Base-by-base conservation (phyloP, 2,888 invertebrate genomes). In the Sphinx pinastri region DNA sequence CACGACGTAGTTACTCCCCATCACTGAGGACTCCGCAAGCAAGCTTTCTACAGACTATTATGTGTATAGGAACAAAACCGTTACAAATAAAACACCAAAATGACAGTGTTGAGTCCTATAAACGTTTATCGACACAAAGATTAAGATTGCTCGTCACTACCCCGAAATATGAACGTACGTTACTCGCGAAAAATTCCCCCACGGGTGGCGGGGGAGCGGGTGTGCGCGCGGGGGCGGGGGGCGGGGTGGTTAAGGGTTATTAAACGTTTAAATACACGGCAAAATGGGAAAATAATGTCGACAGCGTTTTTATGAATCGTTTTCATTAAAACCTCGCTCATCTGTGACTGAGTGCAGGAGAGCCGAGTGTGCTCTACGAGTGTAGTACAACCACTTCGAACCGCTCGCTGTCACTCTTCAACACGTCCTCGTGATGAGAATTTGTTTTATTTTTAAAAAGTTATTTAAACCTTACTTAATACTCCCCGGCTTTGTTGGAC, bases 241-340 rank as follows among this genome's bases (percentile, higher is more conserved):
- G 52, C 31, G 47, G 10, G 47, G n/a, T 58, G 25, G 52, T 68
- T 59, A 59, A 68, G 68, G 51, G 58, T 59, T 68, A 68, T 68
- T 68, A 68, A 68, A 68, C 13, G 68, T 51, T 68, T 68, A 59
- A 68, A 68, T 68, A 68, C 68, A 54, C 52, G 67, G 67, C 16
- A 31, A 54, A 67, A 68, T 60, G 68, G 31, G 59, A 68, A 68
- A 68, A 60, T 68, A 68, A 68, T 60, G 52, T 68, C 59, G 54
- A 55, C n/a, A 38, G 49, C 58, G 10, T 60, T 68, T 68, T 68
- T 68, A 52, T 68, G 49, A 49, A 58, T 49, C 57, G n/a, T 47
- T 58, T 58, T 47, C 31, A 68, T 68, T 68, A 45, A 52, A 68
- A 3, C 52, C 54, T 68, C 45, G 45, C 55, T 54, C 38, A 38